Percentiles rank a stretch among this genome's conserved stretches.
These are phyloP conservation scores for Colletes collaris DNA, from an alignment of 2,888 invertebrate species.

Conservation along the genomic window DNA sequence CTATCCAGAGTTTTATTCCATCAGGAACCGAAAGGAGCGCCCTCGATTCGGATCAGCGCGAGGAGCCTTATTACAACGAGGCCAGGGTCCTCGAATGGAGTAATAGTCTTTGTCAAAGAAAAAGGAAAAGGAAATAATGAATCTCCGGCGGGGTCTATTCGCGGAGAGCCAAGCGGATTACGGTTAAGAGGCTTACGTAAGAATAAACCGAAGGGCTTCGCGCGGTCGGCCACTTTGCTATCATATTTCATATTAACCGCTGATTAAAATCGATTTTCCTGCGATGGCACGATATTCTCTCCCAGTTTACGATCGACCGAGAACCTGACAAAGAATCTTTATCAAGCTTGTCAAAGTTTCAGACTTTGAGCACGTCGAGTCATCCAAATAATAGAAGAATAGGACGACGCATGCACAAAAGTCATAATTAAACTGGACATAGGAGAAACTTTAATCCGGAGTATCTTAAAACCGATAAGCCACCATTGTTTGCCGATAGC, in stretches of 20 bases:
- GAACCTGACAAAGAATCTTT: no score
- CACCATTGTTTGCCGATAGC: no score
- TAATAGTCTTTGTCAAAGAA: background rate
- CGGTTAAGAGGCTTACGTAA: slow-evolving; percentile 74
- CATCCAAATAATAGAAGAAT: no score
- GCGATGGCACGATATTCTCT: slow-evolving; percentile 35
- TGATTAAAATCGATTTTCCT: slow-evolving; percentile 75
- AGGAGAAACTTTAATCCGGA: no score
- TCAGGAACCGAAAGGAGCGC: background rate
- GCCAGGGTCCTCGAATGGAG: slow-evolving; percentile 16
- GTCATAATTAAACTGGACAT: no score
- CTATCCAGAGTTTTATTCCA: slow-evolving; percentile 2
- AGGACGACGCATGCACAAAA: no score
- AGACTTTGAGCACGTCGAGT: no score
- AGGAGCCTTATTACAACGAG: slow-evolving; percentile 24
- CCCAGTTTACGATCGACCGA: slow-evolving; percentile 17
- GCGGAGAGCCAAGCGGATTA: slow-evolving; percentile 69
- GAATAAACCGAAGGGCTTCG: slow-evolving; percentile 72
- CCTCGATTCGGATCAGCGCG: slow-evolving; percentile 30
- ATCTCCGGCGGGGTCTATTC: slow-evolving; percentile 71
- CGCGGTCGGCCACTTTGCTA: slow-evolving; percentile 68
- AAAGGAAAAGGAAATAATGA: slow-evolving; percentile 59
- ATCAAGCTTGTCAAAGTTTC: no score
- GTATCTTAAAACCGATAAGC: no score
- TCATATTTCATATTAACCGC: slow-evolving; percentile 76